Conservation (phyloP, 2,797 vertebrate species). For the Manis javanica region DNA sequence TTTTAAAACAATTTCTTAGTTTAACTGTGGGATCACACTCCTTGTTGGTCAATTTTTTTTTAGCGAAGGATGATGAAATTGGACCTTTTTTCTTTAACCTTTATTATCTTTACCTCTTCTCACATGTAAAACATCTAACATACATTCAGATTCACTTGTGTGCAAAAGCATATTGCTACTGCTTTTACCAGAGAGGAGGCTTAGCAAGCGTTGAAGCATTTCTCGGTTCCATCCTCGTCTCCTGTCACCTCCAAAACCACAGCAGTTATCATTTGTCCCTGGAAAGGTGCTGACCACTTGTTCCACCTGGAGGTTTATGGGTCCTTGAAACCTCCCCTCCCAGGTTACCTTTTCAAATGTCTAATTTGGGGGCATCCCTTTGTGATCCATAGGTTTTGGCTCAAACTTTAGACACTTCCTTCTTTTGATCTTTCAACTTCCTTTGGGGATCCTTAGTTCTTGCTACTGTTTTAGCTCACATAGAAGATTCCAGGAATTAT, state of each 20-base stretch:
- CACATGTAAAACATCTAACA: background rate
- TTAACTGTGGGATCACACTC: background rate
- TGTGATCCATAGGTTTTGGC: background rate
- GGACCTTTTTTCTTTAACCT: background rate
- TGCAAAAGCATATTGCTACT: background rate
- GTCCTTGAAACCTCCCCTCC: background rate
- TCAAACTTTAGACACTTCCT: background rate
- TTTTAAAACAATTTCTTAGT: conserved; percentile 31
- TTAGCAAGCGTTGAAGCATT: background rate
- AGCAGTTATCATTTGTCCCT: background rate
- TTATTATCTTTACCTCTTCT: background rate
- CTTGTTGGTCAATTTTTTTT: background rate
- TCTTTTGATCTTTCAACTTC: background rate
- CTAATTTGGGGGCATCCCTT: background rate
- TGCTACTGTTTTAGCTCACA: background rate
- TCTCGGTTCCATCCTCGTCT: background rate
- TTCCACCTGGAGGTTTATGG: background rate
- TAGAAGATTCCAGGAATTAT: conserved; percentile 17
- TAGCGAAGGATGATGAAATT: background rate
- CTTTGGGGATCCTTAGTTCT: background rate
- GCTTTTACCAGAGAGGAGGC: background rate
- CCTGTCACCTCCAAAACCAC: background rate
- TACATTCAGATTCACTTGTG: background rate
- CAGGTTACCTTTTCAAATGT: background rate
- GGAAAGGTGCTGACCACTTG: background rate